A percentile compares a stretch with the other conserved stretches of the same genome.
These are phyloP conservation scores for Catharus bicknelli DNA, from an alignment of 2,113 vertebrate species.

Conservation along the genomic window DNA sequence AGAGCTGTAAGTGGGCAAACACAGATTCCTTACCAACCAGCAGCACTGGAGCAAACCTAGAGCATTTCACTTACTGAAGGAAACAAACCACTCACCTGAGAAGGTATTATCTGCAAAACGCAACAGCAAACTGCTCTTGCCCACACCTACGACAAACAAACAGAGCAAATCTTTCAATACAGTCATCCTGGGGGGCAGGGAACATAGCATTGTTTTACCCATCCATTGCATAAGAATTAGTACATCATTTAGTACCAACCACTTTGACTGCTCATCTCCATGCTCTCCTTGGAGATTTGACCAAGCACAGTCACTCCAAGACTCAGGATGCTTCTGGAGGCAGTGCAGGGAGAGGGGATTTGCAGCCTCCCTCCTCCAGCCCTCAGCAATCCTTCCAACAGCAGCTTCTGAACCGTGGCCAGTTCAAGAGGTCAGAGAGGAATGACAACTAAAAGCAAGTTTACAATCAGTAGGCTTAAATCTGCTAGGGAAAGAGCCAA, in stretches of 20 bases:
- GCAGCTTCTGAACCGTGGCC: neutral
- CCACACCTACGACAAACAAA: conserved; percentile 84
- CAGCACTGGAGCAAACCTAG: neutral
- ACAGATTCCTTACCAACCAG: neutral
- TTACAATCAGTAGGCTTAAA: neutral
- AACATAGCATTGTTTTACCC: neutral
- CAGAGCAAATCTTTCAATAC: conserved; percentile 21
- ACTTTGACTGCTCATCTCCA: neutral
- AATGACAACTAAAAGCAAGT: neutral
- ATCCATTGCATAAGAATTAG: neutral
- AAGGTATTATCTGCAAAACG: conserved; percentile 98
- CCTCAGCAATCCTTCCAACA: neutral
- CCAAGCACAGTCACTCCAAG: neutral
- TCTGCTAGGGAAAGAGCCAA: neutral
- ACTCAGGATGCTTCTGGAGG: neutral
- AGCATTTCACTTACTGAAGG: neutral
- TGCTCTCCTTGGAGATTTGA: neutral
- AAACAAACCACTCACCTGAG: conserved; percentile 84
- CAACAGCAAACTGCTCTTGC: conserved; percentile 97
- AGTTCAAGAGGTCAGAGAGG: neutral
- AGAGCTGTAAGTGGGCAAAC: neutral
- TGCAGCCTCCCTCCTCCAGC: neutral
- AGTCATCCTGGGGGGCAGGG: neutral
- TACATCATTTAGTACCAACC: neutral
- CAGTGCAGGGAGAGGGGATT: too few relatives aligned